Base-by-base conservation (phyloP, 2,113 vertebrate species). In the Zosterops hypoxanthus region DNA sequence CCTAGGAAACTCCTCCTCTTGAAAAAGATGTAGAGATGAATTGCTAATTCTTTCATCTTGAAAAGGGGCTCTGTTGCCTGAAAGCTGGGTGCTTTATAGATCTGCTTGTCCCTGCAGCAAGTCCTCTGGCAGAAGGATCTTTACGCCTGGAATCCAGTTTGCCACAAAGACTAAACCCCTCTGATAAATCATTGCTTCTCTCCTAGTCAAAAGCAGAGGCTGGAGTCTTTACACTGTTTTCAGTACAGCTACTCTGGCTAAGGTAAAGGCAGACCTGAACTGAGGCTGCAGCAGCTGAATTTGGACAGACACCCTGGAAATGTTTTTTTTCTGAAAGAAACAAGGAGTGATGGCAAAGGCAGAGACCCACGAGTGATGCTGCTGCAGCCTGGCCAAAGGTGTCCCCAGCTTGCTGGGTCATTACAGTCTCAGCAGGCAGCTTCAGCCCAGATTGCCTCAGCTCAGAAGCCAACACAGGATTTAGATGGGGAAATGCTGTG, bases 401-500 rank as follows among this genome's bases (percentile, higher is more conserved):
- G 61, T 57, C 36, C 46, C 52, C 79, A 55, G n/a, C 50, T 31
- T 17, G 9, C 39, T 49, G 39, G 64, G 49, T 25, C 53, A 20
- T 44, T n/a, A 11, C 59, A 39, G 25, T 5, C 88, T 65, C 71
- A 17, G 31, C 19, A 44, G 41, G 36, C 14, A 80, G 56, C 63
- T 26, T 6, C 52, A 88, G 12, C 49, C 26, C 79, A 31, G 1
- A 3, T 5, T 25, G 39, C 14, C 26, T 14, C n/a, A 66, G 56
- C 69, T 36, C 73, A 70, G 75, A 77, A 66, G 8, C 23, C 34
- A 61, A 0, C n/a, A 33, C 46, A 42, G 28, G 19, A 14, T 24
- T 56, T 3, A 0, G 39, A 3, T 23, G 12, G 24, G n/a, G 28
- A 72, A 80, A 25, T 0, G 0, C 44, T 25, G 8, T 18, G 19